Percentiles rank a stretch among this genome's conserved stretches.
These are phyloP conservation scores for Chelon labrosus DNA, from an alignment of 2,797 vertebrate genomes.

Conservation along the genomic window DNA sequence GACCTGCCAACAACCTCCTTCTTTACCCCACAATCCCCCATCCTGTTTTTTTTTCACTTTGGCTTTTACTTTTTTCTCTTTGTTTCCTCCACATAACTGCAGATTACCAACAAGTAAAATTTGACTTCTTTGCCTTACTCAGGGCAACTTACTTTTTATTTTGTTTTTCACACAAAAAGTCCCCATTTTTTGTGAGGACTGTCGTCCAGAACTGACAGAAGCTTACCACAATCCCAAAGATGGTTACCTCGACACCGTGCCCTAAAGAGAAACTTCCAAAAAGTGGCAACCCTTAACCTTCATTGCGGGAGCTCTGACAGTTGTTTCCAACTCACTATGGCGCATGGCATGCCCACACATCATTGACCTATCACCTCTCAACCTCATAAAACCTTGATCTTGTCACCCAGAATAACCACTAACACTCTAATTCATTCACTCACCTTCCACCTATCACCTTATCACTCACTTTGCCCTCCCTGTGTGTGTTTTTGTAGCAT, in stretches of 20 bases:
- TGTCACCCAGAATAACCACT: slow-evolving; percentile 82
- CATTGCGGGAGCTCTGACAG: slow-evolving; percentile 89
- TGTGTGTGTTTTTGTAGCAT: slow-evolving; percentile 84
- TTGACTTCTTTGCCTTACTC: slow-evolving; percentile 75
- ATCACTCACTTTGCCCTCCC: slow-evolving; percentile 67
- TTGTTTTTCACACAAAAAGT: slow-evolving; percentile 78
- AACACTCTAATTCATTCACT: slow-evolving; percentile 80
- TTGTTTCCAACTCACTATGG: slow-evolving; percentile 90
- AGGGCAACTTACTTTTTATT: slow-evolving; percentile 76
- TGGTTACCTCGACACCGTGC: slow-evolving; percentile 75
- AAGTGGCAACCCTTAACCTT: slow-evolving; percentile 78
- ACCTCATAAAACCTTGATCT: slow-evolving; percentile 61
- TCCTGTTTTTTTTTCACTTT: slow-evolving; percentile 77
- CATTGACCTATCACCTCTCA: slow-evolving; percentile 65
- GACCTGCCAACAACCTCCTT: slow-evolving; percentile 81
- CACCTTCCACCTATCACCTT: slow-evolving; percentile 65
- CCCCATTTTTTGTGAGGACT: slow-evolving; percentile 89
- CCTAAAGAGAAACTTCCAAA: slow-evolving; percentile 69
- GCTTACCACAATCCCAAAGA: slow-evolving; percentile 85
- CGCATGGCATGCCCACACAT: slow-evolving; percentile 94
- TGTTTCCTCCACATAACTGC: slow-evolving; percentile 78
- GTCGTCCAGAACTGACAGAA: slow-evolving; percentile 89
- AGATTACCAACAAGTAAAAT: slow-evolving; percentile 73
- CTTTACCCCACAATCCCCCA: slow-evolving; percentile 79
- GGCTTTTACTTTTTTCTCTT: slow-evolving; percentile 79